Conservation (phyloP, 2,888 invertebrate genomes). For the Trichogramma evanescens region DNA sequence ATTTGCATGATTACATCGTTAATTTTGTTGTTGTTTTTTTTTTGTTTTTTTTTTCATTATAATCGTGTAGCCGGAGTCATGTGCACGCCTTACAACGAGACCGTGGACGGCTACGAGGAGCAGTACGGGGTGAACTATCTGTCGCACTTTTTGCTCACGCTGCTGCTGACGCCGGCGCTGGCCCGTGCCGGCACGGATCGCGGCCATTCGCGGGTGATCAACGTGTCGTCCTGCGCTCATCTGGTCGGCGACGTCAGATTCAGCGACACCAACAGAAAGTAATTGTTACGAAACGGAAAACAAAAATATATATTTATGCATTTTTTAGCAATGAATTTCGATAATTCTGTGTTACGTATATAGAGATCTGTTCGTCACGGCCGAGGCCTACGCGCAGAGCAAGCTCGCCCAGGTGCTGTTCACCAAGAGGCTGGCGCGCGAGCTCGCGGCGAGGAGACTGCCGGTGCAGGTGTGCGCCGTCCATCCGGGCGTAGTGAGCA, state of each 20-base stretch:
- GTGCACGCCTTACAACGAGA: slow-evolving; percentile 72
- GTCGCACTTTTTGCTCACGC: slow-evolving; percentile 76
- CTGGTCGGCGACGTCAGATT: slow-evolving; percentile 67
- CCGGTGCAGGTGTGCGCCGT: slow-evolving; percentile 53
- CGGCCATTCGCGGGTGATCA: slow-evolving; percentile 66
- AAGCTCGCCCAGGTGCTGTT: slow-evolving; percentile 75
- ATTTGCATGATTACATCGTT: too few relatives aligned
- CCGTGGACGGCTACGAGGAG: slow-evolving; percentile 79
- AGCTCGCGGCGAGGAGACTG: slow-evolving; percentile 36
- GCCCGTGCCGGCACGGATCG: slow-evolving; percentile 56
- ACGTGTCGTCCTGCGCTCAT: slow-evolving; percentile 81
- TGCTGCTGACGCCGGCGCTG: slow-evolving; percentile 70
- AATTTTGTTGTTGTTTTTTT: not conserved
- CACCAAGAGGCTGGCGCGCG: slow-evolving; percentile 48
- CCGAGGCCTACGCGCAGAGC: slow-evolving; percentile 73
- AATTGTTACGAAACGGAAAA: slow-evolving; percentile 21
- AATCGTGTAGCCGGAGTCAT: slow-evolving; percentile 70
- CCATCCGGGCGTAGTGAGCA: slow-evolving; percentile 83
- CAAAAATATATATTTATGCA: too few relatives aligned
- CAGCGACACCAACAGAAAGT: slow-evolving; percentile 66
- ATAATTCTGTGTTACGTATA: too few relatives aligned
- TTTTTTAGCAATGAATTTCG: too few relatives aligned
- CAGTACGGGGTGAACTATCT: slow-evolving; percentile 85
- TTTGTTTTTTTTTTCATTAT: slow-evolving; percentile 10
- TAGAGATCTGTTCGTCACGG: slow-evolving; percentile 59